Base-by-base conservation (phyloP, 2,888 invertebrate genomes). In the Leucozona laternaria region DNA sequence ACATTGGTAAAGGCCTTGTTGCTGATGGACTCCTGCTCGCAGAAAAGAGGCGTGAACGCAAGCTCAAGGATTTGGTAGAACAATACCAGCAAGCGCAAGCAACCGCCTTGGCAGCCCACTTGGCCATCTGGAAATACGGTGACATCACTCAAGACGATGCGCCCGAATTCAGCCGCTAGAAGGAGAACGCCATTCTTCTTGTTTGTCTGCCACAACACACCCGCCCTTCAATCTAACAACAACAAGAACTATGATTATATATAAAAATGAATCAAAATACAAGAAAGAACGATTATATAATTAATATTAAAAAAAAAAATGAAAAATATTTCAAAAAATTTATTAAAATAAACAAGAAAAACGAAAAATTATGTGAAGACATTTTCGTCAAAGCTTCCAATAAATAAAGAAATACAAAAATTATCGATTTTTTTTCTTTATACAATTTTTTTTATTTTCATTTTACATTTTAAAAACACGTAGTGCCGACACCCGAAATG, bases 51-150 rank as follows among this genome's bases (percentile, higher is more conserved):
- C 95, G 96, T 89, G 98, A 98, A 90, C 95, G 95, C 88, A 95
- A 97, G 89, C 95, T 98, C 88, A 95, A 95, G 85, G 95, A 95
- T 91, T 92, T 98, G 92, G 95, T 96, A 82, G 93, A 94, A 53
- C 97, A 97, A 90, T 99, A 98, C 93, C 95, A 94, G 91, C 95
- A 95, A 78, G 97, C 98, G 57, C 97, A 98, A 92, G 96, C 97
- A 88, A 94, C 95, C 88, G 99, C 99, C 25, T 96, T 97, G 93
- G 95, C 95, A 90, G 95, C 95, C 89, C 97, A 98, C 92, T 94
- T 95, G 90, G 97, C 97, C 93, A 96, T 99, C 90, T 99, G 99
- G 99, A 96, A 97, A 91, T 99, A 99, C 92, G 99, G 99, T n/a
- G 99, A 99, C 93, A 98, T 99, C 78, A 93, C 92, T 79, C 92